Evolutionary conservation across 2,797 vertebrate genomes (phyloP).

Genomic region (Leptatherina wallacei): DNA sequence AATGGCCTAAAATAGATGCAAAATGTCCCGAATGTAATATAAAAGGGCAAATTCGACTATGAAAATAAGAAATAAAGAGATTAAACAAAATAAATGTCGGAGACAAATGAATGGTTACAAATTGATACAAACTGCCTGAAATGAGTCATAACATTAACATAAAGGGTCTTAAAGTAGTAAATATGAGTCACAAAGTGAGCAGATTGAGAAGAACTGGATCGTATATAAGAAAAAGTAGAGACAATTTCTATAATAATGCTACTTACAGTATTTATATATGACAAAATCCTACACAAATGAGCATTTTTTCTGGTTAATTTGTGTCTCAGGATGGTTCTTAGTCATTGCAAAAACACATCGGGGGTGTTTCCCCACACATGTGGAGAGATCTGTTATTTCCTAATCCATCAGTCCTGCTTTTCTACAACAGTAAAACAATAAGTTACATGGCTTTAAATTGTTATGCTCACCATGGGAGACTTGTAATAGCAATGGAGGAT

Average conservation of each 20-base stretch:
- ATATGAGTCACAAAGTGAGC: neutral
- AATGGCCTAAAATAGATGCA: neutral
- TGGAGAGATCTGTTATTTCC: neutral
- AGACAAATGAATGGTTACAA: neutral
- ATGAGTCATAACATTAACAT: neutral
- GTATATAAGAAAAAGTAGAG: too few relatives aligned
- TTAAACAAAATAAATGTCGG: neutral
- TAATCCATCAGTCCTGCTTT: neutral
- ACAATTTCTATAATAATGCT: too few relatives aligned
- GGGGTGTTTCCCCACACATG: neutral
- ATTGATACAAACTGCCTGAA: neutral
- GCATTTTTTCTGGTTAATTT: too few relatives aligned
- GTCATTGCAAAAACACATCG: neutral
- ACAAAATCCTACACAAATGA: too few relatives aligned
- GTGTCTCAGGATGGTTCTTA: too few relatives aligned
- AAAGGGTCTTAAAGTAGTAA: neutral
- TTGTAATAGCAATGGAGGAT: conserved; percentile 96
- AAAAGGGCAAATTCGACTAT: neutral
- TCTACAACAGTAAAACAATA: neutral
- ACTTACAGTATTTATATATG: too few relatives aligned
- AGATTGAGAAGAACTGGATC: neutral
- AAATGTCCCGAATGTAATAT: neutral
- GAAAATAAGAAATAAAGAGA: too few relatives aligned
- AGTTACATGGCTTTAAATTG: neutral
- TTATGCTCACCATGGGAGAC: conserved; percentile 89